A percentile compares a stretch with the other conserved stretches of the same genome.
Evolutionary conservation across 2,113 vertebrate genomes (phyloP).

Genomic region (Ceyx cyanopectus): DNA sequence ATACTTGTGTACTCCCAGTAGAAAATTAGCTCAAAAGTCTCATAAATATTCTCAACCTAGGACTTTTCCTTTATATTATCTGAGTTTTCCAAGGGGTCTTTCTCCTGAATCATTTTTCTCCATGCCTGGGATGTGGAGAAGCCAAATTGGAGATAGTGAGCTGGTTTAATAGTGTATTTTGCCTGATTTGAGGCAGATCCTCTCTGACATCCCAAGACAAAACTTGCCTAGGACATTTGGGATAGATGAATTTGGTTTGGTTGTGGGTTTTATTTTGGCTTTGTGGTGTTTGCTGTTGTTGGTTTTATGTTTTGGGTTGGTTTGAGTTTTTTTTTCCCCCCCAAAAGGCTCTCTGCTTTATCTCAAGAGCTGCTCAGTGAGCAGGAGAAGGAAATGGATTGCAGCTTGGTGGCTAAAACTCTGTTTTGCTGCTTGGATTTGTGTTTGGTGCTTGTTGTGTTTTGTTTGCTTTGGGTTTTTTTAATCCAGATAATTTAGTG

Average conservation of each 20-base stretch:
- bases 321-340: background rate
- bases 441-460: background rate
- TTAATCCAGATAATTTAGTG: background rate
- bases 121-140: accelerated
- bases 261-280: background rate
- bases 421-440: background rate
- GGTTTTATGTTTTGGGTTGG: no score
- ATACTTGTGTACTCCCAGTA: accelerated
- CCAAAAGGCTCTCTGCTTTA: background rate
- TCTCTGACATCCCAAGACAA: background rate
- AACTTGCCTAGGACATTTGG: accelerated
- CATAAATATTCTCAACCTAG: background rate
- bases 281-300: background rate
- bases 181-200: background rate
- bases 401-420: background rate
- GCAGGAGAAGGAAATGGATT: background rate
- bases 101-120: background rate
- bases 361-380: background rate
- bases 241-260: background rate
- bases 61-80: background rate
- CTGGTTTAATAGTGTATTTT: background rate
- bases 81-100: background rate
- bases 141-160: background rate
- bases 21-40: background rate
- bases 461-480: background rate